A percentile compares a stretch with the other conserved stretches of the same genome.
phyloP scores from a whole-genome alignment of 2,113 vertebrate genomes.

The Hippocampus comes region DNA sequence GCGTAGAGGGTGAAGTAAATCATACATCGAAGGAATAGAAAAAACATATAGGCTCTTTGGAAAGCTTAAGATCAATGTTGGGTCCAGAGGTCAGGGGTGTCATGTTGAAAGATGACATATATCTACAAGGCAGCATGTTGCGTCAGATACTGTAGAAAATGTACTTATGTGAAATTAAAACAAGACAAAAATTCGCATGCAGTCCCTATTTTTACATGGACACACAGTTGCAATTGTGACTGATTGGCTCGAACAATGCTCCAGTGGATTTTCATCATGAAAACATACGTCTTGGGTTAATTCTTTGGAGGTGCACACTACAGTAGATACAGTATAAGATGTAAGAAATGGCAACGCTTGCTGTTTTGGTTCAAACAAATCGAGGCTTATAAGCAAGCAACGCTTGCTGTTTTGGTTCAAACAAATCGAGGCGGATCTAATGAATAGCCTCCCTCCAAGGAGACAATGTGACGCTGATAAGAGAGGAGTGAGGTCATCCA shows the following conservation, averaged over 20 bases:
- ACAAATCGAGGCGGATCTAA: conserved; percentile 46
- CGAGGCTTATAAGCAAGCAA: conserved; percentile 22
- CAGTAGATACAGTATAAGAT: conserved; percentile 8
- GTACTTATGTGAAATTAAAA: background rate
- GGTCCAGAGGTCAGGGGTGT: background rate
- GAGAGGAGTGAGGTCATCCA: conserved; percentile 51
- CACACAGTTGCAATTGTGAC: background rate
- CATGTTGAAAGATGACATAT: conserved; percentile 20
- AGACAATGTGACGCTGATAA: conserved; percentile 63
- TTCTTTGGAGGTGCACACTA: conserved; percentile 12
- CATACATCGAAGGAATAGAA: conserved; percentile 43
- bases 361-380: conserved; percentile 41
- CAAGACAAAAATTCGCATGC: background rate
- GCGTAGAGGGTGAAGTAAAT: conserved; percentile 43
- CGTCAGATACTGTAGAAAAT: conserved; percentile 3
- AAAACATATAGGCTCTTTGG: conserved; percentile 23
- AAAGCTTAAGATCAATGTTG: conserved; percentile 17
- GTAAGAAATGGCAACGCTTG: conserved; percentile 12
- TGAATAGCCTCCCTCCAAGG: conserved; percentile 43
- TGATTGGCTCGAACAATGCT: conserved; percentile 16
- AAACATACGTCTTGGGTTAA: conserved; percentile 28
- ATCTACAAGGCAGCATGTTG: conserved; percentile 12
- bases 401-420: conserved; percentile 20
- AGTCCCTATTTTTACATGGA: background rate
- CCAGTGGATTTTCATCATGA: conserved; percentile 5